These are phyloP conservation scores for Syngnathus typhle DNA, from an alignment of 2,113 vertebrate species.

Conservation along the genomic window DNA sequence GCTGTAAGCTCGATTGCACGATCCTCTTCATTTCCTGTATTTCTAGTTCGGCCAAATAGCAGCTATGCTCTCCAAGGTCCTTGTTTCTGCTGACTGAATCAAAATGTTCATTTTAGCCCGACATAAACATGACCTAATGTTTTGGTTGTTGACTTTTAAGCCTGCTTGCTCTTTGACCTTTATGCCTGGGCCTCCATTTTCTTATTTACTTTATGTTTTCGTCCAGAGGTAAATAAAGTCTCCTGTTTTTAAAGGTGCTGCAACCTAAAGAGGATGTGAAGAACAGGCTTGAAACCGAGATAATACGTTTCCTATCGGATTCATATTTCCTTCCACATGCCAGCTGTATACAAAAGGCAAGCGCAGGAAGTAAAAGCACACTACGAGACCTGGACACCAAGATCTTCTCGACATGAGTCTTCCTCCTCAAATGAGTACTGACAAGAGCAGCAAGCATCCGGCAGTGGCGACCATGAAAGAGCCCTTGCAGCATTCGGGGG, in stretches of 20 bases:
- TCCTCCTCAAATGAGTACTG: slow-evolving; percentile 83
- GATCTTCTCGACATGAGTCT: slow-evolving; percentile 78
- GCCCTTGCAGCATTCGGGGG: slow-evolving; percentile 75
- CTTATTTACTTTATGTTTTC: slow-evolving; percentile 34
- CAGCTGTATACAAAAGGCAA: slow-evolving; percentile 34
- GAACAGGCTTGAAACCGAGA: slow-evolving; percentile 53
- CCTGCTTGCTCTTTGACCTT: slow-evolving; percentile 8
- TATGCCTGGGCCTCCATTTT: slow-evolving; percentile 55
- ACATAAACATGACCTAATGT: slow-evolving; percentile 1
- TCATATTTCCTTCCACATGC: slow-evolving; percentile 54
- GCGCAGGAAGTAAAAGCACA: slow-evolving; percentile 28
- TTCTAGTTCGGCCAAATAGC: slow-evolving; percentile 71
- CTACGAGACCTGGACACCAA: slow-evolving; percentile 16
- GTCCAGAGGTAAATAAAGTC: slow-evolving; percentile 24
- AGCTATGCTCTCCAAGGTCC: slow-evolving; percentile 41
- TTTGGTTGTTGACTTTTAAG: not conserved
- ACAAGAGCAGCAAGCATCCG: slow-evolving; percentile 79
- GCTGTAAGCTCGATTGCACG: slow-evolving; percentile 47
- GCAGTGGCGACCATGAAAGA: slow-evolving; percentile 74
- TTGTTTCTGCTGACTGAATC: slow-evolving; percentile 12
- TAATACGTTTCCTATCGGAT: slow-evolving; percentile 55
- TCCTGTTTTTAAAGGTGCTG: slow-evolving; percentile 46
- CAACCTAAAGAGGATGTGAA: slow-evolving; percentile 50
- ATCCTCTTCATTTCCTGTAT: slow-evolving; percentile 73
- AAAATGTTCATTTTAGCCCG: slow-evolving; percentile 11